A percentile compares a stretch with the other conserved stretches of the same genome.
Conservation (phyloP, 2,888 invertebrate genomes). For the Ephialtes manifestator region DNA sequence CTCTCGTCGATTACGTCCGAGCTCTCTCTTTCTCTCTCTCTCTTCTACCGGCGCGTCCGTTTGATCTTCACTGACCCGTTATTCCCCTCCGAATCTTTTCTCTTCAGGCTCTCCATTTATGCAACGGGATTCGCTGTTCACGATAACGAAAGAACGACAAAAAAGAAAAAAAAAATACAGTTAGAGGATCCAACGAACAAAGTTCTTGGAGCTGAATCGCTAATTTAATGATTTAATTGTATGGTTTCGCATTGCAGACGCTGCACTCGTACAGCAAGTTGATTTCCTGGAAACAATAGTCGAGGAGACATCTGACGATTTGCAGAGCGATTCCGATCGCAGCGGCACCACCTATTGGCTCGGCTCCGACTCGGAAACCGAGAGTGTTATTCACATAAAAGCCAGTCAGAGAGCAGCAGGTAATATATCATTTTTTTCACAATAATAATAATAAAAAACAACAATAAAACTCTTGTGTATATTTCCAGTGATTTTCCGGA, state of each 20-base stretch:
- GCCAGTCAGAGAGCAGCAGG: constrained; percentile 80
- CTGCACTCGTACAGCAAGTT: constrained; percentile 87
- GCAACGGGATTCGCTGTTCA: constrained; percentile 5
- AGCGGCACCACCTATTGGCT: constrained; percentile 88
- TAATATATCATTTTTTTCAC: constrained; percentile 64
- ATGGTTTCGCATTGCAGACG: constrained; percentile 75
- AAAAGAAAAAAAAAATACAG: constrained; percentile 1
- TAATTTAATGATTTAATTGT: constrained; percentile 40
- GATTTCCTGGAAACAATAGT: constrained; percentile 94
- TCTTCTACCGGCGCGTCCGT: constrained; percentile 47
- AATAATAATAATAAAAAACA: background rate
- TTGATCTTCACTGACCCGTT: constrained; percentile 55
- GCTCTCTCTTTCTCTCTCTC: constrained; percentile 57
- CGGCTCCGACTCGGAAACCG: constrained; percentile 92
- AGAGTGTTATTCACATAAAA: constrained; percentile 90
- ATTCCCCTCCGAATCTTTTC: constrained; percentile 27
- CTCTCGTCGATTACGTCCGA: constrained; percentile 60
- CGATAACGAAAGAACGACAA: constrained; percentile 21
- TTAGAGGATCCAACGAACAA: constrained; percentile 19
- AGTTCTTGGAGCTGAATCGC: constrained; percentile 26
- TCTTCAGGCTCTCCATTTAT: constrained; percentile 23
- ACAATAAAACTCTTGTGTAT: background rate
- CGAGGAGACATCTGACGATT: constrained; percentile 95
- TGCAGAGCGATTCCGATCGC: constrained; percentile 91
- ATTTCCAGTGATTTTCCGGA: constrained; percentile 11